Evolutionary conservation across 2,888 invertebrate genomes (phyloP), one percentile per base, ranked within the genome.

Genomic region (Augochlorella aurata): DNA sequence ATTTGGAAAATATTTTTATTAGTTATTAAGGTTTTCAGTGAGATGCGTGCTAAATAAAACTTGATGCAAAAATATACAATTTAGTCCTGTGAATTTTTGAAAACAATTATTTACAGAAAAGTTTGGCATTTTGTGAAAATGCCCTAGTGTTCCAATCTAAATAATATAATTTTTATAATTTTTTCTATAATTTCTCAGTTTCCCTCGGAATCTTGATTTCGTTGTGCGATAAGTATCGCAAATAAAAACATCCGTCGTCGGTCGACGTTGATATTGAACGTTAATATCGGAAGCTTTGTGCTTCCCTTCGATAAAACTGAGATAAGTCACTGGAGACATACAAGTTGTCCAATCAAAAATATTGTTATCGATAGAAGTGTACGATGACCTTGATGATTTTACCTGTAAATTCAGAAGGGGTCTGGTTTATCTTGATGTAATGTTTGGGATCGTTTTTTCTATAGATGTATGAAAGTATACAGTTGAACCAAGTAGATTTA

Each of bases 291-390:
- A 58, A 45, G 38, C 9, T 47, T 61, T 29, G 54, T 71, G 65
- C 29, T 49, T 10, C 8, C 0, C 16, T 16, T 58, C 24, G 66
- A 77, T 68, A 71, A 58, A 70, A 49, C 24, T 9, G 45, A 50
- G 80, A 79, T 81, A 74, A 81, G 63, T 21, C n/a, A 18, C 49
- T 45, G 2, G 10, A 63, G 18, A 58, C 24, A 18, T 44, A 58
- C 14, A 45, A 24, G 24, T 79, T 29, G 18, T 44, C 12, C 16
- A 9, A 47, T 52, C 38, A 49, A n/a, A 44, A 65, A 45, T 65
- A 44, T 65, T 44, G 7, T 58, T 29, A 58, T 58, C 24, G 29
- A 16, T 14, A 58, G 7, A 58, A 58, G 24, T 58, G 58, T 58
- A 24, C 58, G 58, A 58, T 16, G 24, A 14, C 58, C 58, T 58